Percentiles rank a stretch among this genome's conserved stretches.
phyloP scores from a whole-genome alignment of 2,888 invertebrate species.

The Eupithecia subfuscata region DNA sequence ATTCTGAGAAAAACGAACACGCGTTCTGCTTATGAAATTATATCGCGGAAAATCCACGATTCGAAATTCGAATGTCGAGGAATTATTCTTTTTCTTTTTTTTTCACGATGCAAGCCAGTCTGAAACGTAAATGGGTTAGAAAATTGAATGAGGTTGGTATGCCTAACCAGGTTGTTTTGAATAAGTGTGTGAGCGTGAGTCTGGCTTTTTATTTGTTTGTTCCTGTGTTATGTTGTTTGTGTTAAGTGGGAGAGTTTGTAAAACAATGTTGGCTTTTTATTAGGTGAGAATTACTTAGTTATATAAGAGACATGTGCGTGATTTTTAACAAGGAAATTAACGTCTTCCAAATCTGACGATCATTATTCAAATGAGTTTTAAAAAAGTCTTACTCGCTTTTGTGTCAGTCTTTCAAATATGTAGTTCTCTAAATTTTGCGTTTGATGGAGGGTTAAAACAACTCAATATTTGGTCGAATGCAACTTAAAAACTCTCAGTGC shows the following conservation, averaged over 20 bases:
- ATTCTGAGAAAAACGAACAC: conserved; percentile 31
- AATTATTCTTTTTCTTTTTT: conserved; percentile 66
- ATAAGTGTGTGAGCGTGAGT: conserved; percentile 73
- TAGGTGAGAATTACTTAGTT: not conserved
- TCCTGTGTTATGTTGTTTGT: conserved; percentile 45
- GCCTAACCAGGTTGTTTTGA: conserved; percentile 71
- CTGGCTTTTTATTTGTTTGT: conserved; percentile 61
- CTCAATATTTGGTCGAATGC: not conserved
- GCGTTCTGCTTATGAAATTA: conserved; percentile 80
- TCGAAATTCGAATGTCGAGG: conserved; percentile 59
- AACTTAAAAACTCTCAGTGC: not conserved
- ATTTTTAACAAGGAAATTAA: not conserved
- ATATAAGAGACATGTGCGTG: not conserved
- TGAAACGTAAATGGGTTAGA: conserved; percentile 84
- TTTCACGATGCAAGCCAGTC: conserved; percentile 70
- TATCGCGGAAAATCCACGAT: conserved; percentile 77
- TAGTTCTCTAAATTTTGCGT: too few relatives aligned
- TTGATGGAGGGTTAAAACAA: too few relatives aligned
- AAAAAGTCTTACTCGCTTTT: not conserved
- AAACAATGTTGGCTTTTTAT: not conserved
- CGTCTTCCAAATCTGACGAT: not conserved
- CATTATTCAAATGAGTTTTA: not conserved
- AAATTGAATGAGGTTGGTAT: conserved; percentile 78
- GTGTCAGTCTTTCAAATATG: not conserved
- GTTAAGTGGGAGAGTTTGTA: not conserved